Base-by-base conservation (phyloP, 2,113 vertebrate genomes). In the Megaptera novaeangliae region DNA sequence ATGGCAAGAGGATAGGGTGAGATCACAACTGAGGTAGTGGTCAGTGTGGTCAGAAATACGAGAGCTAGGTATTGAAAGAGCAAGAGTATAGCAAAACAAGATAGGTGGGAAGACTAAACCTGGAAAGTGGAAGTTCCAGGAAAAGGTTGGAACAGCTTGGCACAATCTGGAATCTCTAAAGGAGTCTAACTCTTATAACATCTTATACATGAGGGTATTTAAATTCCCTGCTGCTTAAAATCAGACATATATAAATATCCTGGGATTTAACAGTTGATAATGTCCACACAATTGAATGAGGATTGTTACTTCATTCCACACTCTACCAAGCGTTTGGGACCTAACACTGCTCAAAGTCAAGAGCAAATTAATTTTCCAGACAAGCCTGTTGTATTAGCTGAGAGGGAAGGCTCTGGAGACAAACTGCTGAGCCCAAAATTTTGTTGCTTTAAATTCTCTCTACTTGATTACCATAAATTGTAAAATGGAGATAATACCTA, bases 191-290 rank as follows among this genome's bases (percentile, higher is more conserved):
- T 81, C 1, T 68, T 95, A 0, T 66, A 83, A 49, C 1, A 3
- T 44, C 31, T 49, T 90, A 52, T 25, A 66, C 4, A 34, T 1
- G 25, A 74, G 6, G 44, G 2, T 36, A 41, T 59, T 94, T 94
- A 95, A 94, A 94, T 88, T 80, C n/a, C 86, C 44, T 95, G 14
- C 59, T 88, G 44, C 44, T 88, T 85, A 96, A 97, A 91, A 69
- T 85, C 82, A 88, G 13, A 63, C 21, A 57, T 69, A n/a, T 23
- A 39, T 87, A 92, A 81, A 90, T 63, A 82, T 46, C 72, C 77
- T 46, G 8, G 44, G 36, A 68, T 66, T 78, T 93, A 82, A 78
- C 52, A 15, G 2, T 72, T 93, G 61, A 77, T 90, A 89, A 93
- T n/a, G 18, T 39, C 27, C 55, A 82, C 25, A 36, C 57, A 83